Conservation (phyloP, 2,888 invertebrate genomes). For the Erebia ligea region DNA sequence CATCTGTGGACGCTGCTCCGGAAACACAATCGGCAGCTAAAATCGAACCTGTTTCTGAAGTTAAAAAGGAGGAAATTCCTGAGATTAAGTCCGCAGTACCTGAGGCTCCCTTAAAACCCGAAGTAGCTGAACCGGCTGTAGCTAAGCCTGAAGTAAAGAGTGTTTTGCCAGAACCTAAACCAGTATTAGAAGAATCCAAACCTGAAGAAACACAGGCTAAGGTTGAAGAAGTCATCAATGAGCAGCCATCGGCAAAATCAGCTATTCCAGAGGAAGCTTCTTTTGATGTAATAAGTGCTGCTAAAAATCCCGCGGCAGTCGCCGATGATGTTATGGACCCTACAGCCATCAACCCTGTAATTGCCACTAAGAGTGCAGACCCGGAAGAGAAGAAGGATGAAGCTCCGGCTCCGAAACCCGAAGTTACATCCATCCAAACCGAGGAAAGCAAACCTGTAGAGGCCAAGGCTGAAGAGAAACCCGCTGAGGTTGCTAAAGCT, state of each 20-base stretch:
- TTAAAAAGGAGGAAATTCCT: constrained; percentile 50
- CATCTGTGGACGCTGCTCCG: constrained; percentile 47
- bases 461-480: constrained; percentile 45
- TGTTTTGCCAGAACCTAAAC: constrained; percentile 47
- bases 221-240: constrained; percentile 59
- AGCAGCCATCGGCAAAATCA: constrained; percentile 54
- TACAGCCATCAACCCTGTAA: constrained; percentile 56
- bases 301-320: constrained; percentile 59
- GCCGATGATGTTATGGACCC: constrained; percentile 66
- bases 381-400: constrained; percentile 58
- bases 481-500: constrained; percentile 37
- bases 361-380: constrained; percentile 66
- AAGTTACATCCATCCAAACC: constrained; percentile 36
- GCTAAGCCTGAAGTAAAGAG: constrained; percentile 54
- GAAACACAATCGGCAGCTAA: constrained; percentile 46
- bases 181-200: constrained; percentile 50
- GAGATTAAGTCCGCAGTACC: constrained; percentile 51
- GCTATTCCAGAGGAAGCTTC: constrained; percentile 53
- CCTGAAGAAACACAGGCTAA: constrained; percentile 51
- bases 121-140: constrained; percentile 43
- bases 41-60: constrained; percentile 48
- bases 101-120: not conserved
- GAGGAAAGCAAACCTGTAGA: constrained; percentile 46
- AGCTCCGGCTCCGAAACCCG: constrained; percentile 39
- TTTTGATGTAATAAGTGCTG: constrained; percentile 63